Percentiles rank a stretch among this genome's conserved stretches.
Conservation (phyloP, 1,140 invertebrate species). For the Leguminivora glycinivorella region DNA sequence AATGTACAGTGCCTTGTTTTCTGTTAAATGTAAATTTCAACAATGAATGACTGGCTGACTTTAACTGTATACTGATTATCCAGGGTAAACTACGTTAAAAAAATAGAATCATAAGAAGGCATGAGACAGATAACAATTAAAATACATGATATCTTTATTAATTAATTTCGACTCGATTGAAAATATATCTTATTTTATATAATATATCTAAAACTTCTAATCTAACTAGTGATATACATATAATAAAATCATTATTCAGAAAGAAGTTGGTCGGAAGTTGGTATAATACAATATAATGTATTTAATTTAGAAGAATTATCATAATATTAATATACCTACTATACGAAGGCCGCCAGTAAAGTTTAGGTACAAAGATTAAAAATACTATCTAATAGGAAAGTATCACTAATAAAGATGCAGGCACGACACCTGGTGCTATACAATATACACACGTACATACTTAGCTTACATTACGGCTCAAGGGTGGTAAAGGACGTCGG, state of each 20-base stretch:
- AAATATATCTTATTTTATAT: background rate
- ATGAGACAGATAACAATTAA: too few species aligned
- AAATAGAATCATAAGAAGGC: too few species aligned
- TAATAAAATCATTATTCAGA: constrained; percentile 47
- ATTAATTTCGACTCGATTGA: background rate
- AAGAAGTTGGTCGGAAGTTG: constrained; percentile 70
- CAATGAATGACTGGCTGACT: too few species aligned
- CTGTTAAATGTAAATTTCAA: too few species aligned
- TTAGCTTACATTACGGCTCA: background rate
- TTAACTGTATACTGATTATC: too few species aligned
- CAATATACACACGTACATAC: background rate
- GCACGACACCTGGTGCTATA: background rate
- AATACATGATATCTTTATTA: background rate
- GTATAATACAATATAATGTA: constrained; percentile 46
- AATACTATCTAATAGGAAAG: constrained; percentile 61
- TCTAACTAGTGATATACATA: constrained; percentile 60
- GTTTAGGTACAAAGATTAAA: constrained; percentile 59
- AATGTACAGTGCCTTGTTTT: too few species aligned
- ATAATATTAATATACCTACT: constrained; percentile 47
- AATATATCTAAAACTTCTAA: constrained; percentile 36
- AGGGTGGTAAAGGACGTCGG: background rate
- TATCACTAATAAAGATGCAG: constrained; percentile 45
- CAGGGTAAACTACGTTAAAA: too few species aligned
- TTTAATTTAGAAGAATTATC: constrained; percentile 54
- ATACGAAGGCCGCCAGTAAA: constrained; percentile 73